Percentiles rank a stretch among this genome's conserved stretches.
Conservation (phyloP, 2,888 invertebrate genomes). For the Blastobasis adustella region DNA sequence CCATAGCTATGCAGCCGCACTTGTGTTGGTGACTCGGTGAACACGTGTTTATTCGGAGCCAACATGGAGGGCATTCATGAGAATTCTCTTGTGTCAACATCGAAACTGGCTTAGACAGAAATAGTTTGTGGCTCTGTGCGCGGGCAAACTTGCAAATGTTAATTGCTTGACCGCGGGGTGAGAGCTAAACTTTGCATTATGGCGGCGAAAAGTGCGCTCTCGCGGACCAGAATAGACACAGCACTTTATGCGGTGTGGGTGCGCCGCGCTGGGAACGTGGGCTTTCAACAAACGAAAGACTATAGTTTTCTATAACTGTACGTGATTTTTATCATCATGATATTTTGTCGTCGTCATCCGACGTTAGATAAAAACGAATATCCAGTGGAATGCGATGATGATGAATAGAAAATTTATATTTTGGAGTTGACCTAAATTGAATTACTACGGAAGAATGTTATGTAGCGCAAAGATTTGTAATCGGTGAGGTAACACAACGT, state of each 20-base stretch:
- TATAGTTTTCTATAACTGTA: neutral
- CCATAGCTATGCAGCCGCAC: slow-evolving; percentile 21
- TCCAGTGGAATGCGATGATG: neutral
- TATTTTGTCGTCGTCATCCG: neutral
- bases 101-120: slow-evolving; percentile 54
- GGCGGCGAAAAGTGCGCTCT: neutral
- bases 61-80: slow-evolving; percentile 64
- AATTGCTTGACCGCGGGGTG: neutral
- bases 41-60: slow-evolving; percentile 64
- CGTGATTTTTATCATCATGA: too few relatives aligned
- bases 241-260: too few relatives aligned
- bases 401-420: neutral
- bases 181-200: neutral
- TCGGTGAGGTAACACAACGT: too few relatives aligned
- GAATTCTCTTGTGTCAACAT: slow-evolving; percentile 71
- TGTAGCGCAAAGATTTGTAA: too few relatives aligned
- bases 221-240: neutral
- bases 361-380: neutral
- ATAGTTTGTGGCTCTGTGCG: slow-evolving; percentile 63
- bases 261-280: too few relatives aligned
- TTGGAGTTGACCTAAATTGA: too few relatives aligned
- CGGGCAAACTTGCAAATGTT: slow-evolving; percentile 41
- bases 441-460: too few relatives aligned
- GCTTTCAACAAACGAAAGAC: too few relatives aligned
- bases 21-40: slow-evolving; percentile 36